Evolutionary conservation across 2,888 invertebrate genomes (phyloP), one percentile per base, ranked within the genome.

Genomic region (Epistrophella euchroma): DNA sequence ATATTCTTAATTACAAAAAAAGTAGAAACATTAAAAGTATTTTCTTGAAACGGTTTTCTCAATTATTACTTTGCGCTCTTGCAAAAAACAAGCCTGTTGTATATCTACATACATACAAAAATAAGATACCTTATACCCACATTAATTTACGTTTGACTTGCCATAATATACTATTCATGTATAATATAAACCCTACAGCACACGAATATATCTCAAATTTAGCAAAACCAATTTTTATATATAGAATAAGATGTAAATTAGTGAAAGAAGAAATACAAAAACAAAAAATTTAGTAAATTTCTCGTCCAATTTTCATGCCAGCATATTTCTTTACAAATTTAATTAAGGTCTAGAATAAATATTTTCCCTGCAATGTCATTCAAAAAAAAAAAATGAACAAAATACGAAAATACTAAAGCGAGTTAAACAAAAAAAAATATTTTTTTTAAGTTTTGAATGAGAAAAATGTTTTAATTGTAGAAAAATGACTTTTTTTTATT

Each of bases 401-500:
- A 6, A 32, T 10, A 52, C 28, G 55, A 43, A 28, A 64, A 43
- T 62, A 47, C 6, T 19, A 47, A 2, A 10, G 0, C 35, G 11
- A 35, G 10, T 10, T 3, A 3, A 62, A 56, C 71, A 62, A 71
- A 22, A 13, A 50, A 19, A 19, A 9, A 5, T 15, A 15, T n/a
- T 2, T 7, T 28, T 47, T 43, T 56, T 56, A 40, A 56, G 47
- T 56, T 60, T 68, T 68, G 19, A 75, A 43, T 55, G 74, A 74
- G 58, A 68, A 74, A 62, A 68, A 52, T 60, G 58, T 77, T 73
- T 78, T 62, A 62, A 62, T 70, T 83, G 68, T 74, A 64, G 68
- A 47, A 83, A 71, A 79, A 83, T 56, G 47, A 74, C 43, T 70
- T 78, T 78, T 25, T 28, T 32, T 79, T 71, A 60, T 74, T 70